Conservation (phyloP, 2,797 vertebrate species). For the Cirrhinus molitorella region DNA sequence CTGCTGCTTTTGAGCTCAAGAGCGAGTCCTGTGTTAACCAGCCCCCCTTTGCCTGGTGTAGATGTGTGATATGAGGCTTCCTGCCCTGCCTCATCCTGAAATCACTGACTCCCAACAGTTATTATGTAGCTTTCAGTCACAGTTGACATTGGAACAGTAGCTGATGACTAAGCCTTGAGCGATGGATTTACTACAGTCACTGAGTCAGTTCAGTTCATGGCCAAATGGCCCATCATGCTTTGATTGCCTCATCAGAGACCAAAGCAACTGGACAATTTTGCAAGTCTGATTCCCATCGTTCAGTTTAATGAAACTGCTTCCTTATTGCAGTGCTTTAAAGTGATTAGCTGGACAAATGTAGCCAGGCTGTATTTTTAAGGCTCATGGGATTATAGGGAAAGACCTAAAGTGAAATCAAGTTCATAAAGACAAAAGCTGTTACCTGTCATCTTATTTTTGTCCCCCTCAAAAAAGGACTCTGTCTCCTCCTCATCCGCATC, state of each 20-base stretch:
- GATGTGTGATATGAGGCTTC: constrained; percentile 44
- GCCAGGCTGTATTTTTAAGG: not conserved
- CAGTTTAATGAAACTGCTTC: not conserved
- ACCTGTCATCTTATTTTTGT: constrained; percentile 71
- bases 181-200: constrained; percentile 6
- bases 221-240: constrained; percentile 8
- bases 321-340: not conserved
- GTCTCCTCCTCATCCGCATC: constrained; percentile 82
- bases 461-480: constrained; percentile 80
- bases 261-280: not conserved
- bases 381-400: not conserved
- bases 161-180: constrained; percentile 38
- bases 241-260: not conserved
- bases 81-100: constrained; percentile 26
- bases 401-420: not conserved
- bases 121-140: constrained; percentile 18
- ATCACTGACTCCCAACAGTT: constrained; percentile 25
- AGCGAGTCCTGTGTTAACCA: not conserved
- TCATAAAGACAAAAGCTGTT: constrained; percentile 42
- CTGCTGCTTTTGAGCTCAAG: not conserved
- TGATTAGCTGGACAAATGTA: not conserved
- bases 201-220: not conserved
- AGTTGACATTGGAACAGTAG: constrained; percentile 36
- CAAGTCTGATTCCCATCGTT: not conserved
- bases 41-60: not conserved